Base-by-base conservation (phyloP, 2,797 vertebrate genomes). In the Platalea minor region DNA sequence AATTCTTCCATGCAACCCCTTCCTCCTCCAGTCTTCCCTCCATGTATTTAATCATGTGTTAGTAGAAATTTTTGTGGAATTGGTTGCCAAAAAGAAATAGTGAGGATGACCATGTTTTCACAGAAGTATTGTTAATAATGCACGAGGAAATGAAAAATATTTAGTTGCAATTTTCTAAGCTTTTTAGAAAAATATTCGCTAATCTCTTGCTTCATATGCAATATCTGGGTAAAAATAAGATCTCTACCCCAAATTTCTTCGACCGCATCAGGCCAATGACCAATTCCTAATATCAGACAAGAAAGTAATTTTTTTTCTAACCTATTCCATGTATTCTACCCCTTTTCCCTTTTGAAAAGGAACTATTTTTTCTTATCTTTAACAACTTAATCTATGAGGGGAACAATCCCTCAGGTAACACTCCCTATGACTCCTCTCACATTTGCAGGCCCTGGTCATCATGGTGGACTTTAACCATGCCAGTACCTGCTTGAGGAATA, bases 91-190 rank as follows among this genome's bases (percentile, higher is more conserved):
- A 91, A 95, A 93, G 81, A 94, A 82, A 93, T 89, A 91, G n/a
- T 70, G 67, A 93, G 20, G 59, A 94, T 79, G 65, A 91, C 73
- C 86, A 90, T 79, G 67, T 89, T 96, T 94, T 91, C 80, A 91
- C 51, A 91, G 88, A 94, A 91, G 70, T 35, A 63, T n/a, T 56
- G 69, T 91, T 95, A 95, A 94, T 90, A 96, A 91, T 65, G 46
- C 29, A 95, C 65, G 19, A 92, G 65, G 64, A 96, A 95, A 88
- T 79, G 37, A 93, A 94, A 95, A 96, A 94, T 88, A 96, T 78
- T 96, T 86, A 90, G 88, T 64, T 84, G 93, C 57, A 39, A 78
- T 94, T 91, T 95, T 91, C 68, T 93, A 69, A 88, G 80, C 73
- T 94, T 91, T 94, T 93, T 78, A 91, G 77, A 45, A 93, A 93